These are phyloP conservation scores for Glomeris maerens DNA, from an alignment of 1,140 invertebrate species.

Conservation along the genomic window DNA sequence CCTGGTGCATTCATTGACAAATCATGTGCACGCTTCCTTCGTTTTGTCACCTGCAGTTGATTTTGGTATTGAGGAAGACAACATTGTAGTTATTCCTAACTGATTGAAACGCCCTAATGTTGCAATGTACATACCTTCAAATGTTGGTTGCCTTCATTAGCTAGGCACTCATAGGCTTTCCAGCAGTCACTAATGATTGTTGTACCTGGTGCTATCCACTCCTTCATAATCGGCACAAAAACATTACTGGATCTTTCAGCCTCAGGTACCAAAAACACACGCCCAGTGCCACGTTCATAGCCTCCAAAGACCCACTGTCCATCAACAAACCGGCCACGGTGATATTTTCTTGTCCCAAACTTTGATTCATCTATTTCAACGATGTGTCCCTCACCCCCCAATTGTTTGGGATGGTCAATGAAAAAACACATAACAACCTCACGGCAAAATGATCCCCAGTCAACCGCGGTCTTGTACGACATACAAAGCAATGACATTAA, in stretches of 20 bases:
- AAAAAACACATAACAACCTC: neutral
- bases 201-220: constrained; percentile 7
- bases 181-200: constrained; percentile 10
- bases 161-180: neutral
- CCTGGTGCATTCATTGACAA: too few relatives aligned
- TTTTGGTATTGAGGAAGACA: too few relatives aligned
- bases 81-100: too few relatives aligned
- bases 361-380: neutral
- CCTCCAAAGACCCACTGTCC: constrained; percentile 5
- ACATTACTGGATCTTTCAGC: neutral
- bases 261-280: constrained; percentile 4
- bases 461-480: too few relatives aligned
- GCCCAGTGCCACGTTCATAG: constrained; percentile 4
- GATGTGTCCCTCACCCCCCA: neutral
- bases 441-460: neutral
- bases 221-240: constrained; percentile 1
- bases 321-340: constrained; percentile 2
- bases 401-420: neutral
- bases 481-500: too few relatives aligned
- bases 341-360: too few relatives aligned
- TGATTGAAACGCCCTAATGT: too few relatives aligned
- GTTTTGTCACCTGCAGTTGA: too few relatives aligned
- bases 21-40: too few relatives aligned
- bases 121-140: too few relatives aligned
- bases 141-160: neutral